A percentile compares a stretch with the other conserved stretches of the same genome.
These are phyloP conservation scores for Macrochelys suwanniensis DNA, from an alignment of 2,797 vertebrate genomes.

Conservation along the genomic window DNA sequence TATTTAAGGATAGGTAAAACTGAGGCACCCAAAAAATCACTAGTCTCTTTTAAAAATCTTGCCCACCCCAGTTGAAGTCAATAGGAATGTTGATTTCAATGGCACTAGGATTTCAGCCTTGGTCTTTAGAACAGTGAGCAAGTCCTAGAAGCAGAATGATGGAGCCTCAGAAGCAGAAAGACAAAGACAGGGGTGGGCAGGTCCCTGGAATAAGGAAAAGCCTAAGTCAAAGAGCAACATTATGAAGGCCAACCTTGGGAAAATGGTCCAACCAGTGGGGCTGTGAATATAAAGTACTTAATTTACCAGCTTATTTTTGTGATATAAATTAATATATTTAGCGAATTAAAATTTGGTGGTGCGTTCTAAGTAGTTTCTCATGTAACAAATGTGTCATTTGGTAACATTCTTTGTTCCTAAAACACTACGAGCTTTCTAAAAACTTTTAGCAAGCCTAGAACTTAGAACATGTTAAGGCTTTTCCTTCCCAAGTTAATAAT, in stretches of 20 bases:
- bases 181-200: neutral
- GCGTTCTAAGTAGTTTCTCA: neutral
- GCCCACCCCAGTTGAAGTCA: neutral
- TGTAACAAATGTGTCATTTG: neutral
- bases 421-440: neutral
- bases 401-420: neutral
- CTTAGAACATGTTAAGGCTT: neutral
- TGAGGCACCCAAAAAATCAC: neutral
- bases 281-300: neutral
- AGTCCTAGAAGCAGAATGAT: neutral
- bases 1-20: neutral
- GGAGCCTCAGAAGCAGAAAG: neutral
- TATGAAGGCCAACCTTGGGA: neutral
- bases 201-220: neutral
- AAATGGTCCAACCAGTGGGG: neutral
- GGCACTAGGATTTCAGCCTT: neutral
- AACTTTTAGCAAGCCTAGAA: neutral
- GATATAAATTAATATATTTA: neutral
- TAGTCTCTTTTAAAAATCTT: neutral
- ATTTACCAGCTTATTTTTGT: neutral
- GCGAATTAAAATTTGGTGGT: neutral
- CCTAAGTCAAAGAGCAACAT: neutral
- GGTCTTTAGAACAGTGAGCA: neutral
- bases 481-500: neutral
- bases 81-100: neutral